Evolutionary conservation across 23 tunicate species (phyloP), one percentile per base, ranked within the genome.

Genomic region (Trididemnum nubilum): DNA sequence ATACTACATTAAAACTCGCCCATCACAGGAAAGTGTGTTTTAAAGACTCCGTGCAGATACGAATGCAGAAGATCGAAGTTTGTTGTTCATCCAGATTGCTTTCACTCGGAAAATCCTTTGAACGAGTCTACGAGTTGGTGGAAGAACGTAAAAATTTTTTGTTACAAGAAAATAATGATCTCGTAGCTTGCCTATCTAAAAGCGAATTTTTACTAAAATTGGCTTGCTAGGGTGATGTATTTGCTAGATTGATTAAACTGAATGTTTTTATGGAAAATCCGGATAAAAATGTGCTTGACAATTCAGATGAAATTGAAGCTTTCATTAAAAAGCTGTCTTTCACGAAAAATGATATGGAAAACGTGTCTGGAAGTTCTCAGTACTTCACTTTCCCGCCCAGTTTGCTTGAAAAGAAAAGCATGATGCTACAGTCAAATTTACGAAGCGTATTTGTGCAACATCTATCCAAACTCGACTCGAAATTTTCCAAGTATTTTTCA

Each of bases 11-110:
- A 58, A 76, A 75, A 77, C 82, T 50, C 40, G 79, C 31, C 78
- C 85, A 86, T 30, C 39, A 29, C 44, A 58, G 37, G 70, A 85
- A 35, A 80, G 71, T 40, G 39, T 79, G 24, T 86, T 86, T 80
- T 64, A 85, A 36, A 84, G 32, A 36, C 85, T 86, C 36, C 80
- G 90, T 65, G 74, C 50, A 85, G 82, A 85, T 28, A 38, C 36
- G 36, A 77, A 76, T 39, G 82, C 82, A 40, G 88, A 77, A 36
- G 73, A 80, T 63, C 73, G 73, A 64, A 51, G 73, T 63, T 77
- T 76, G 66, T 33, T 85, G 73, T 60, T 44, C 69, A 0, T 52
- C 69, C 72, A 85, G 88, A 36, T 85, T 82, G 88, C 76, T 64
- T 80, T 80, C 73, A 25, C 73, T 80, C 34, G 84, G 84, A 80